Base-by-base conservation (phyloP, 2,797 vertebrate species). In the Sebastes nivosus region DNA sequence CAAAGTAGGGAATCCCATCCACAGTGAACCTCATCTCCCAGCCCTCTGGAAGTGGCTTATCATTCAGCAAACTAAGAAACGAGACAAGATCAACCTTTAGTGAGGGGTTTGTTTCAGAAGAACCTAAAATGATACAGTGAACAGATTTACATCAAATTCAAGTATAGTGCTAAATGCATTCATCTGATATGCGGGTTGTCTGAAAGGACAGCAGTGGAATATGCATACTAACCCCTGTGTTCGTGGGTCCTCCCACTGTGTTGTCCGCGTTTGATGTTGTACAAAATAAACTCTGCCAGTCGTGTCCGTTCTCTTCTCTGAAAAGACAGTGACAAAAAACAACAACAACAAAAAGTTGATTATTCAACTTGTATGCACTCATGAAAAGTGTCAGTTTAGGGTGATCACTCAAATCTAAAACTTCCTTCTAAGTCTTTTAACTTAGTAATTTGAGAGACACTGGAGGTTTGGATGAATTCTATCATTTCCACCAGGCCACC, bases 1-100 rank as follows among this genome's bases (percentile, higher is more conserved):
- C 99, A 70, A 99, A 99, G 92, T 99, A 99, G 0, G 99, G 98
- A 95, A 98, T 98, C 14, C 98, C 98, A 54, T 99, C 98, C 27
- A 99, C 98, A 12, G 98, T 99, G 90, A 99, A 99, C 90, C 99
- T 95, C 99, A 99, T 99, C 95, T 99, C 99, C 99, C 99, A 99
- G 75, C 99, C 98, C 91, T 99, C 99, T 42, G 99, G 99, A 86
- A 99, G 96, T 1, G 98, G 97, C 78, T 99, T 99, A 87, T 99
- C 99, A 89, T 99, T 99, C 91, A 99, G 90, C 27, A 98, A 95
- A 76, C 98, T 99, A 72, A 50, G 79, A 72, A 50, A 63, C 1
- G 0, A 50, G 1, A 69, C 14, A 0, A 74, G 2, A 71, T 4
- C 7, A 68, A 57, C 22, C 27, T 65, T 82, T 6, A 9, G 11